Conservation (phyloP, 92 coral and sea anemone species). For the Plumapathes pennacea region DNA sequence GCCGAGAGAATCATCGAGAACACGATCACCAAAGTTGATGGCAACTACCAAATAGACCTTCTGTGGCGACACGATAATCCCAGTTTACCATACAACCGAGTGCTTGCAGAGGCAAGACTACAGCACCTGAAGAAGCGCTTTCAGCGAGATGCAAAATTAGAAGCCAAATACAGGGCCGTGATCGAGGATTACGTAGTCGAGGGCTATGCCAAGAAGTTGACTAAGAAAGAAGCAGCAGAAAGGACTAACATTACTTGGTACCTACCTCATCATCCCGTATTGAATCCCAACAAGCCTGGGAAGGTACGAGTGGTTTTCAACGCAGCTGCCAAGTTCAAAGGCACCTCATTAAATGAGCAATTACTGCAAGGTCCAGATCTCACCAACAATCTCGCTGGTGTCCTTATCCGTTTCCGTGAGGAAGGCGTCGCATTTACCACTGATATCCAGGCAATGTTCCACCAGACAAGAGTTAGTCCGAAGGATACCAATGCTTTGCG, state of each 20-base stretch:
- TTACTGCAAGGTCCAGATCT: constrained; percentile 59
- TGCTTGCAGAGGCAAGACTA: constrained; percentile 46
- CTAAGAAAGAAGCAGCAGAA: constrained; percentile 18
- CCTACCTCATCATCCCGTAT: constrained; percentile 60
- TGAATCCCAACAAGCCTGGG: constrained; percentile 37
- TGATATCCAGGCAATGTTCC: constrained; percentile 59
- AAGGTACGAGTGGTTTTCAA: constrained; percentile 58
- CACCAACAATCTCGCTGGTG: constrained; percentile 56
- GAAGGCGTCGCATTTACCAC: constrained; percentile 56
- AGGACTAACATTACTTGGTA: constrained; percentile 57
- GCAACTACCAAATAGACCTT: constrained; percentile 62
- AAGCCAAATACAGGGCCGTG: constrained; percentile 31
- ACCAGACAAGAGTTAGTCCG: constrained; percentile 60
- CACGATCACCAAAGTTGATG: constrained; percentile 34
- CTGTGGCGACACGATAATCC: constrained; percentile 54
- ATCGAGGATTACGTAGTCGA: constrained; percentile 25
- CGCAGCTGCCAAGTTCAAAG: constrained; percentile 49
- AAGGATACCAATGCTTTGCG: constrained; percentile 60
- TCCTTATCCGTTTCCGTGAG: constrained; percentile 53
- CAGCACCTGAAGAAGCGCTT: constrained; percentile 37
- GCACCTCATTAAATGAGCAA: constrained; percentile 58
- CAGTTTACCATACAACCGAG: constrained; percentile 60
- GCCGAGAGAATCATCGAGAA: constrained; percentile 13
- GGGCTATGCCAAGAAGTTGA: constrained; percentile 41
- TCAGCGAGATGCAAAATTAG: constrained; percentile 21